phyloP scores from a whole-genome alignment of 2,113 vertebrate species.

The Progne subis region DNA sequence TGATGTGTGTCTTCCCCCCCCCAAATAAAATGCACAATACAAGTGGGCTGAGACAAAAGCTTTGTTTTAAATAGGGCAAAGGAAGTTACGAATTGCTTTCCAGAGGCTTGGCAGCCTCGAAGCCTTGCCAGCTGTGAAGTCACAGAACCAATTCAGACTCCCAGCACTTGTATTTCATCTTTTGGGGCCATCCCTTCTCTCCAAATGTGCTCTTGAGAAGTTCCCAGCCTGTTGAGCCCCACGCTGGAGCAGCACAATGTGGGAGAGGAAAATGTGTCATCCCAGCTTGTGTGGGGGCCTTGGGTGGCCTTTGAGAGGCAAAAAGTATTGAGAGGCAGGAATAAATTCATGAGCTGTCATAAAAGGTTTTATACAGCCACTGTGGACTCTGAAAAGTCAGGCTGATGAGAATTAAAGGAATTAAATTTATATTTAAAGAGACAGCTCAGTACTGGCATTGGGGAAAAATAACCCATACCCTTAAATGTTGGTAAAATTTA shows the following conservation, averaged over 20 bases:
- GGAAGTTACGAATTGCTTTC: not conserved
- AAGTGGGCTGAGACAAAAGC: not conserved
- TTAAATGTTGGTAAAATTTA: not conserved
- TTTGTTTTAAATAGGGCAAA: not conserved
- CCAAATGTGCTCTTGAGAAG: not conserved
- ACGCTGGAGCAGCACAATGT: not conserved
- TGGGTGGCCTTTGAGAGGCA: not conserved
- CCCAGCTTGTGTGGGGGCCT: not conserved
- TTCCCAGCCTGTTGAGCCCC: not conserved
- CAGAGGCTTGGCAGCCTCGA: not conserved
- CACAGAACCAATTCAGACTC: not conserved
- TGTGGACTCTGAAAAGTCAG: not conserved
- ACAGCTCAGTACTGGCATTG: not conserved
- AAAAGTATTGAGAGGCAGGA: not conserved
- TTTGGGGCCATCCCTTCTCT: not conserved
- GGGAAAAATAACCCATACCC: not conserved
- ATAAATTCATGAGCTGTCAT: not conserved
- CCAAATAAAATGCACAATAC: not conserved
- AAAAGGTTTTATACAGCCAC: not conserved
- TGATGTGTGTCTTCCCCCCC: not conserved
- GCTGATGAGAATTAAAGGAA: not conserved
- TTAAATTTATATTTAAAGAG: not conserved
- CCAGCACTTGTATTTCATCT: not conserved
- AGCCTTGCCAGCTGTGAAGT: not conserved
- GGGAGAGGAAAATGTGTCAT: not conserved